Evolutionary conservation across 1,140 invertebrate genomes (phyloP), one percentile per base, ranked within the genome.

Genomic region (Bombus breviceps): DNA sequence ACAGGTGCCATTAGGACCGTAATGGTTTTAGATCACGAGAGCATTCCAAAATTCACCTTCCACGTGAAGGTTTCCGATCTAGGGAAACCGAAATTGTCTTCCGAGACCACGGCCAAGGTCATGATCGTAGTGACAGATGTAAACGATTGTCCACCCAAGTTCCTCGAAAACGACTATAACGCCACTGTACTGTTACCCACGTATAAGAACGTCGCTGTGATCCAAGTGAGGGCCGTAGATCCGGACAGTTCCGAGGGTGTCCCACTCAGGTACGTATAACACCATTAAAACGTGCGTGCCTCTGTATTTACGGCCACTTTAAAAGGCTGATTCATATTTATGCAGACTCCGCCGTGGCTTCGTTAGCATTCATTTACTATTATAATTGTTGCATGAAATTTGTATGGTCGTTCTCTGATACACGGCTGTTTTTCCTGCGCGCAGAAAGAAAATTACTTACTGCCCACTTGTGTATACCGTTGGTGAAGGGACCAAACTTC

Each of bases 1-100:
- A 99, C 98, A 18, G 98, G 98, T 62, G 98, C 98, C 22, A 97
- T 99, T 74, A 96, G 97, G 87, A 98, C 98, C 0, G 96, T 97
- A 15, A 96, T 96, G 79, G 94, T 96, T 6, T 95, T 99, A 66
- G 98, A 99, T 94, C 97, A 98, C 93, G 99, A 99, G 94, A 96
- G 95, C 2, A 95, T 96, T 47, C 94, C 96, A 0, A 89, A 94
- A 13, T 97, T 98, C 91, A 95, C 96, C n/a, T 99, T 99, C 93
- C 96, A 97, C 87, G 98, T 99, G 2, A 97, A 97, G 94, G 98
- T 99, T 1, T 96, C 97, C 39, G 99, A 99, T 95, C 95, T 97
- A 88, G 98, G 98, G 2, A 97, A 97, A 86, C 98, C 98, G 12
- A 96, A 97, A 71, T 94, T 98, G 43, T 97, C 97, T 12, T 98